A percentile compares a stretch with the other conserved stretches of the same genome.
These are phyloP conservation scores for Gila orcuttii DNA, from an alignment of 2,113 vertebrate genomes.

Conservation along the genomic window DNA sequence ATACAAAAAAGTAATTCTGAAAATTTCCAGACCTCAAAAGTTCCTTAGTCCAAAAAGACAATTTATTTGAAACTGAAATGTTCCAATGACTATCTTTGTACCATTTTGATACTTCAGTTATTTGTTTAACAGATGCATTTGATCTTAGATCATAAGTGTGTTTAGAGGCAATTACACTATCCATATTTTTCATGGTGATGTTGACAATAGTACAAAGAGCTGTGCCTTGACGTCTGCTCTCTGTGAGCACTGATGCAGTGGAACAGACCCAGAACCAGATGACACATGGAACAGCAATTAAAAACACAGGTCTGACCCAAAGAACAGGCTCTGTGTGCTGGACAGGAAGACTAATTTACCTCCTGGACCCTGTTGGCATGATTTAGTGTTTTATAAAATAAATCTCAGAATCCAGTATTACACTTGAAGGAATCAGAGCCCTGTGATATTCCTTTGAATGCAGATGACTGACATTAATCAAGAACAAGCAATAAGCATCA, in stretches of 20 bases:
- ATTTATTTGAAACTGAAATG: no score
- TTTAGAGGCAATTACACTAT: neutral
- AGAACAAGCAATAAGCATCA: neutral
- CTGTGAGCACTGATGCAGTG: no score
- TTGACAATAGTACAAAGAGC: neutral
- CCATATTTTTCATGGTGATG: neutral
- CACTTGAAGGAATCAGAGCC: neutral
- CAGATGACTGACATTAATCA: slow-evolving; percentile 28
- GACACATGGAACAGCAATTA: slow-evolving; percentile 18
- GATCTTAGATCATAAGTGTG: neutral
- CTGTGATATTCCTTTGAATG: slow-evolving; percentile 2
- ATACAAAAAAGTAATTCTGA: no score
- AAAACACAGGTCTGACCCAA: slow-evolving; percentile 16
- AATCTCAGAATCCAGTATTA: neutral
- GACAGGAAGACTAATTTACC: slow-evolving; percentile 28
- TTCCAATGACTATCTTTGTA: neutral
- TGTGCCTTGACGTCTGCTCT: neutral
- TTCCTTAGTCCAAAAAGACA: neutral
- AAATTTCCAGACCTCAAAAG: neutral
- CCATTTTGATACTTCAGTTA: no score
- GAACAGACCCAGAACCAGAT: neutral
- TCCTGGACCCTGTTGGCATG: neutral
- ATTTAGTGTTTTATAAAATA: slow-evolving; percentile 33
- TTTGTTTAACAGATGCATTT: neutral
- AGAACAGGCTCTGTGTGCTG: slow-evolving; percentile 15